A percentile compares a stretch with the other conserved stretches of the same genome.
phyloP scores from a whole-genome alignment of 2,888 invertebrate genomes.

The Loripinus fragilis region DNA sequence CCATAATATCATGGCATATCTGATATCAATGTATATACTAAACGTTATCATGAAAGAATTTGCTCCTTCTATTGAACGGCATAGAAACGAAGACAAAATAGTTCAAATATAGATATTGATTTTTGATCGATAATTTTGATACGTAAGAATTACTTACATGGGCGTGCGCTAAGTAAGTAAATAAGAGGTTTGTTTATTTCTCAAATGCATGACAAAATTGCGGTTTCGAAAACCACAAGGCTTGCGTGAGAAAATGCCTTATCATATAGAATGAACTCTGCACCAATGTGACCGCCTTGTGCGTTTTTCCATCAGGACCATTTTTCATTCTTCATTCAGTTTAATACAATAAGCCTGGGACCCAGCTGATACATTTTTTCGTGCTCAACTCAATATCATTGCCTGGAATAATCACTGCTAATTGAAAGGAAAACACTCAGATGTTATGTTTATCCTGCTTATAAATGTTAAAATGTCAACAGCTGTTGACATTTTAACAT shows the following conservation, averaged over 20 bases:
- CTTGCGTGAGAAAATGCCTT: background rate
- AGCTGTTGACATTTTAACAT: too few relatives aligned
- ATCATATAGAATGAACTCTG: too few relatives aligned
- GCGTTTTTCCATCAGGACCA: background rate
- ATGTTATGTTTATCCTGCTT: too few relatives aligned
- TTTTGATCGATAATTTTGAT: slow-evolving; percentile 17
- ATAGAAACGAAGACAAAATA: slow-evolving; percentile 10
- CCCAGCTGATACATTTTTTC: background rate
- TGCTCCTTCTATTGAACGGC: background rate
- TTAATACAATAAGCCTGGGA: background rate
- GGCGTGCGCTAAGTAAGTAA: slow-evolving; percentile 7
- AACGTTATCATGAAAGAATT: too few relatives aligned
- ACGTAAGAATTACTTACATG: slow-evolving; percentile 11
- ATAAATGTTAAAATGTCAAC: too few relatives aligned
- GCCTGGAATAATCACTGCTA: too few relatives aligned
- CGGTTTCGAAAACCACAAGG: background rate
- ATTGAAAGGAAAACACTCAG: too few relatives aligned
- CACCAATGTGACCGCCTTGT: too few relatives aligned
- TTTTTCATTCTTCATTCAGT: too few relatives aligned
- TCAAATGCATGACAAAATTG: background rate
- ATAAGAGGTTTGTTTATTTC: slow-evolving; percentile 17
- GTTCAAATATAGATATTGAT: slow-evolving; percentile 20
- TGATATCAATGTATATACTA: too few relatives aligned
- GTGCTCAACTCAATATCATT: too few relatives aligned
- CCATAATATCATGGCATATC: too few relatives aligned